Evolutionary conservation across 2,113 vertebrate genomes (phyloP).

Genomic region (Mirza zaza): DNA sequence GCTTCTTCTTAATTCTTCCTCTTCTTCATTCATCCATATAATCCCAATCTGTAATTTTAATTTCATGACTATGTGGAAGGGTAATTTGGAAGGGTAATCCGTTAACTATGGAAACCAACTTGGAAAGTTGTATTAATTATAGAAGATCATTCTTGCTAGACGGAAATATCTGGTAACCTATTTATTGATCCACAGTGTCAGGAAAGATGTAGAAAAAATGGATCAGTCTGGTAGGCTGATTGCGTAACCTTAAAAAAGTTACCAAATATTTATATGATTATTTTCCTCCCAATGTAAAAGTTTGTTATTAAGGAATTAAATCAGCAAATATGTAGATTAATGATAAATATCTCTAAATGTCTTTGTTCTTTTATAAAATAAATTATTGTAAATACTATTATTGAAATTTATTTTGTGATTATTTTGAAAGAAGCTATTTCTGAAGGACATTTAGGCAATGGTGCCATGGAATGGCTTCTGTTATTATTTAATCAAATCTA

Average conservation of each 20-base stretch:
- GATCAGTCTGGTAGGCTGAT: neutral
- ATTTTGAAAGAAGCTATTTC: constrained; percentile 37
- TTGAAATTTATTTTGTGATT: neutral
- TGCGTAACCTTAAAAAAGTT: neutral
- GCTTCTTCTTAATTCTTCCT: neutral
- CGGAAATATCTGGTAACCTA: neutral
- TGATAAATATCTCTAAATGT: neutral
- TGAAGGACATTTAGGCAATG: neutral
- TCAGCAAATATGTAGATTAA: neutral
- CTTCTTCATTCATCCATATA: neutral
- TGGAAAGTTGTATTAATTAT: neutral
- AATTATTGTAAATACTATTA: neutral
- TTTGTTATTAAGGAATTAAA: neutral
- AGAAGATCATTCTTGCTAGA: neutral
- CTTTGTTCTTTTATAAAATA: neutral
- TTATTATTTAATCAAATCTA: constrained; percentile 57
- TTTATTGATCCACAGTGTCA: neutral
- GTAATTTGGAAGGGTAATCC: no score
- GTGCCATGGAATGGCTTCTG: neutral
- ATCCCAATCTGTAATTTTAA: constrained; percentile 40
- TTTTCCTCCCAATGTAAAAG: neutral
- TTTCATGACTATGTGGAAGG: neutral
- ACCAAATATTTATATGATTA: neutral
- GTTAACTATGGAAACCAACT: neutral
- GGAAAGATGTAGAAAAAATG: neutral